phyloP scores from a whole-genome alignment of 2,888 invertebrate genomes.

The Trichopria drosophilae region DNA sequence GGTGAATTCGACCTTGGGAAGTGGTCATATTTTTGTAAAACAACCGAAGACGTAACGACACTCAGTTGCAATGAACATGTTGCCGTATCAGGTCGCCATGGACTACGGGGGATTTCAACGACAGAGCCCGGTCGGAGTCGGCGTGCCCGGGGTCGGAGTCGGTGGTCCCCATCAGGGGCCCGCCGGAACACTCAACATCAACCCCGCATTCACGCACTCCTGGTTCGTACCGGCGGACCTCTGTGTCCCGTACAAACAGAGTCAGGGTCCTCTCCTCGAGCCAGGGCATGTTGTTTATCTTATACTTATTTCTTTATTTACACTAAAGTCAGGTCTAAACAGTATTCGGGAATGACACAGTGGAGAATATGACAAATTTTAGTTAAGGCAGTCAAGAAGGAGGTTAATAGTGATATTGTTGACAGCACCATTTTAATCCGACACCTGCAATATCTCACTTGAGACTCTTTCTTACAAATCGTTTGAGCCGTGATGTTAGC shows the following conservation, averaged over 20 bases:
- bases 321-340: no score
- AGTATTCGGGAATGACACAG: no score
- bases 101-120: constrained; percentile 63
- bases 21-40: no score
- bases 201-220: constrained; percentile 88
- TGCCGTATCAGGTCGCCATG: constrained; percentile 90
- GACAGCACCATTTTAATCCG: no score
- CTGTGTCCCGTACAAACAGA: constrained; percentile 84
- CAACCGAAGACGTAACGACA: no score
- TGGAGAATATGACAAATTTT: no score
- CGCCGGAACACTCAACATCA: constrained; percentile 71
- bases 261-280: constrained; percentile 82
- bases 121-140: constrained; percentile 59
- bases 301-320: constrained; percentile 56
- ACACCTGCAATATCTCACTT: no score
- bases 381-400: no score
- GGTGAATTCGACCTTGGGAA: no score
- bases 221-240: constrained; percentile 95
- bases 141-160: constrained; percentile 50
- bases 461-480: no score
- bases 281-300: constrained; percentile 81
- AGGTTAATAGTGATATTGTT: no score
- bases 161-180: constrained; percentile 73
- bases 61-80: constrained; percentile 64
- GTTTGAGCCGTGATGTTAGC: no score